Evolutionary conservation across 2,797 vertebrate species (phyloP).

Genomic region (Lagodon rhomboides): DNA sequence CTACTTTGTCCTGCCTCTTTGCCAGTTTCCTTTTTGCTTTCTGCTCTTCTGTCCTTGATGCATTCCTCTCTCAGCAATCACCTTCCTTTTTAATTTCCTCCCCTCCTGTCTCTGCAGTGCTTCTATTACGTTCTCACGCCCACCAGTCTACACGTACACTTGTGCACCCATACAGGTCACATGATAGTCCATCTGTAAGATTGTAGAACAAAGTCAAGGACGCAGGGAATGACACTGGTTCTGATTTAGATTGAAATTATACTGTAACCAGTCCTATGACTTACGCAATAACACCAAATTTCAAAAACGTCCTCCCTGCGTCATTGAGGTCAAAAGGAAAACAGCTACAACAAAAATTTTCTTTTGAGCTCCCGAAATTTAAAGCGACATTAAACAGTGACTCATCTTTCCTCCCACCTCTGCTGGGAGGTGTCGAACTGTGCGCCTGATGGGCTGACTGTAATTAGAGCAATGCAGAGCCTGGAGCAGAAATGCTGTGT

Average conservation of each 20-base stretch:
- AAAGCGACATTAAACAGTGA: slow-evolving; percentile 56
- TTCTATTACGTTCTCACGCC: neutral
- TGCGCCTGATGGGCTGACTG: slow-evolving; percentile 29
- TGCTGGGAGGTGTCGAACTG: slow-evolving; percentile 40
- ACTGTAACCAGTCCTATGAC: neutral
- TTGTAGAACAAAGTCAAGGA: neutral
- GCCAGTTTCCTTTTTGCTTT: neutral
- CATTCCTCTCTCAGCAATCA: neutral
- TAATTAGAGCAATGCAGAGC: slow-evolving; percentile 56
- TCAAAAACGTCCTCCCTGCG: slow-evolving; percentile 12
- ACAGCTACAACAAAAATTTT: slow-evolving; percentile 20
- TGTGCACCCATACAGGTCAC: neutral
- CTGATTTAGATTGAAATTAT: neutral
- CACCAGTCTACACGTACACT: neutral
- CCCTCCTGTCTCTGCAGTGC: neutral
- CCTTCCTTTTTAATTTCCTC: neutral
- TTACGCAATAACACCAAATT: neutral
- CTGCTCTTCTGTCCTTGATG: neutral
- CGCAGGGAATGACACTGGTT: neutral
- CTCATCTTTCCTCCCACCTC: slow-evolving; percentile 40
- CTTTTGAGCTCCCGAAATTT: slow-evolving; percentile 37
- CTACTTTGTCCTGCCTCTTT: neutral
- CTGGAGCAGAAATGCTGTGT: slow-evolving; percentile 31
- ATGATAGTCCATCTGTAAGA: neutral
- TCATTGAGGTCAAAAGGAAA: slow-evolving; percentile 33